Evolutionary conservation across 2,888 invertebrate species (phyloP), one percentile per base, ranked within the genome.

Genomic region (Tiliacea aurago): DNA sequence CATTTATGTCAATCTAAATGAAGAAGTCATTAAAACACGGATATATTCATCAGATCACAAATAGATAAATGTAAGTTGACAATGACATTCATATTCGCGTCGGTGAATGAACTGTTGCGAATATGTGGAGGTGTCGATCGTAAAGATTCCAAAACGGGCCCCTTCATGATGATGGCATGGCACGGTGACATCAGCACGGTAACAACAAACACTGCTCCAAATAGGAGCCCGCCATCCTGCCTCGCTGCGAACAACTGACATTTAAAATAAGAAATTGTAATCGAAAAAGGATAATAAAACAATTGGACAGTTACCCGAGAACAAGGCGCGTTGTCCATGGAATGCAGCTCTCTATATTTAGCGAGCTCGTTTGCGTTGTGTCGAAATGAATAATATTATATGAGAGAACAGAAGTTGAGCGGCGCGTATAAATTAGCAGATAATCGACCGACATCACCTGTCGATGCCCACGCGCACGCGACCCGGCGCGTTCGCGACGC

Each of bases 81-180:
- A 92, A 92, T 91, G 91, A 93, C 91, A 93, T 92, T 92, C 88
- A 90, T 84, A 91, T 92, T 91, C 80, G 85, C 86, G 84, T 77
- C 93, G 95, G 95, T 95, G 94, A 95, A 95, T 93, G 95, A 96
- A 95, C 96, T 90, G 90, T 84, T 89, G 91, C 91, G 84, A 90
- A 92, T 89, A 91, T 94, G 95, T 95, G 95, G 95, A 94, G 95
- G 95, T 95, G 95, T 92, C 84, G 93, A 91, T 94, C 95, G 93
- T 95, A 95, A 95, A 94, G 92, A 91, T 91, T 90, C 94, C 94
- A 93, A 95, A 95, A 92, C 91, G 91, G 95, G 94, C 92, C 92
- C 88, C 92, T 88, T 88, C 88, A 82, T 86, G 91, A 91, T 93
- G 93, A 94, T 93, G 92, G 89, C 92, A 91, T 89, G 90, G 81